Evolutionary conservation across 2,888 invertebrate species (phyloP), one percentile per base, ranked within the genome.

Genomic region (Tribolium freemani): DNA sequence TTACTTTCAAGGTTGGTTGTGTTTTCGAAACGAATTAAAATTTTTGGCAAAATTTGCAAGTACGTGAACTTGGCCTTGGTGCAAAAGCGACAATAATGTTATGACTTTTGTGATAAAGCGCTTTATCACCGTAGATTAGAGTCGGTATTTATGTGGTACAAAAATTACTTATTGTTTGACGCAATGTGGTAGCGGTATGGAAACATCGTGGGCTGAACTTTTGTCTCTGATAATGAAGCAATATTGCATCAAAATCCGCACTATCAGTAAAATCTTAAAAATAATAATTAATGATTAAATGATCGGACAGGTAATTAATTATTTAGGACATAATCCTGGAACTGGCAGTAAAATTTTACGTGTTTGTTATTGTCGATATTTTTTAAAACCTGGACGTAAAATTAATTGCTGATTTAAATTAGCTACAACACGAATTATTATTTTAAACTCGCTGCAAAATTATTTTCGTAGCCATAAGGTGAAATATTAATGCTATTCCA

Each of bases 91-190:
- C n/a, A 20, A 60, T 30, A 60, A 26, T 48, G 60, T 38, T 58
- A 51, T 54, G 38, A 45, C 44, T 51, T 64, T 50, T 44, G 5
- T 26, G 53, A 64, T 64, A 64, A 50, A 38, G 20, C 11, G 48
- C 30, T 53, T 63, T 64, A 64, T 64, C 64, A 64, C 8, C 5
- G 53, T 51, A 48, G 64, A 64, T 64, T 64, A 64, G 64, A 54
- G 21, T 64, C 20, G 10, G 38, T 16, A 48, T 20, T 64, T 53
- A 44, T 64, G 63, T 51, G 38, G 63, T 63, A 30, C 20, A 38
- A 63, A 63, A 63, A 63, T 63, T 63, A 26, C 63, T 51, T 63
- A 63, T 63, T 63, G 63, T 63, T 63, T 51, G 63, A 54, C 54
- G 54, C 30, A 54, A 54, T 48, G 54, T 10, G 54, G 54, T 54